Evolutionary conservation across 2,113 vertebrate species (phyloP).

Genomic region (Myotis lucifugus): DNA sequence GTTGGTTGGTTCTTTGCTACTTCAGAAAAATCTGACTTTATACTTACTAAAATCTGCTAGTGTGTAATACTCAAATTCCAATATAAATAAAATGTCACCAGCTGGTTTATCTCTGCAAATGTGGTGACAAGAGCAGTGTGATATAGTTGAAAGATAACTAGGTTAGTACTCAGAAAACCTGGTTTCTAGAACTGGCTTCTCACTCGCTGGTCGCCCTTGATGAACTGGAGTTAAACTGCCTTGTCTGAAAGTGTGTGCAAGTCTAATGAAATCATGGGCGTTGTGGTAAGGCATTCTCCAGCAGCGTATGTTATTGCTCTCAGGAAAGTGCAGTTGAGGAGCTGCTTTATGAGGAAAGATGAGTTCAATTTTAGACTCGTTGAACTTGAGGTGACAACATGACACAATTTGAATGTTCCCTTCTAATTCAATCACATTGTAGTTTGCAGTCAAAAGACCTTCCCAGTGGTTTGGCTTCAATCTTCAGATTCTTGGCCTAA

Average conservation of each 20-base stretch:
- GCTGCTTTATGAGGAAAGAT: not conserved
- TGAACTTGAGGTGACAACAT: conserved; percentile 56
- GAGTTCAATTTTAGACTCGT: conserved; percentile 36
- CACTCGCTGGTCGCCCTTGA: not conserved
- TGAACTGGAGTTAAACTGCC: not conserved
- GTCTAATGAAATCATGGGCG: not conserved
- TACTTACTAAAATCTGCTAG: conserved; percentile 6
- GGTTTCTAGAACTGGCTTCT: not conserved
- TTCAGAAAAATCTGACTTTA: conserved; percentile 50
- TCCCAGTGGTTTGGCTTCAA: conserved; percentile 69
- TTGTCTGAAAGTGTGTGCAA: not conserved
- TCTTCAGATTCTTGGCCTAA: conserved; percentile 61
- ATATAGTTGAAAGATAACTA: not conserved
- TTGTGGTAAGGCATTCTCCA: not conserved
- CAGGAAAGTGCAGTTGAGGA: not conserved
- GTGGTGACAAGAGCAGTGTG: not conserved
- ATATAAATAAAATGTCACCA: conserved; percentile 8
- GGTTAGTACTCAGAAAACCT: not conserved
- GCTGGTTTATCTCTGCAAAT: not conserved
- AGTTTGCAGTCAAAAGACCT: conserved; percentile 21
- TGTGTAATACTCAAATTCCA: not conserved
- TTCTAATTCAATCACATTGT: conserved; percentile 49
- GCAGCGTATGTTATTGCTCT: not conserved
- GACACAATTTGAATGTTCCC: conserved; percentile 34
- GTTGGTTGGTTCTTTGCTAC: not conserved